Conservation (phyloP, 2,797 vertebrate genomes). For the Sebastolobus altivelis region DNA sequence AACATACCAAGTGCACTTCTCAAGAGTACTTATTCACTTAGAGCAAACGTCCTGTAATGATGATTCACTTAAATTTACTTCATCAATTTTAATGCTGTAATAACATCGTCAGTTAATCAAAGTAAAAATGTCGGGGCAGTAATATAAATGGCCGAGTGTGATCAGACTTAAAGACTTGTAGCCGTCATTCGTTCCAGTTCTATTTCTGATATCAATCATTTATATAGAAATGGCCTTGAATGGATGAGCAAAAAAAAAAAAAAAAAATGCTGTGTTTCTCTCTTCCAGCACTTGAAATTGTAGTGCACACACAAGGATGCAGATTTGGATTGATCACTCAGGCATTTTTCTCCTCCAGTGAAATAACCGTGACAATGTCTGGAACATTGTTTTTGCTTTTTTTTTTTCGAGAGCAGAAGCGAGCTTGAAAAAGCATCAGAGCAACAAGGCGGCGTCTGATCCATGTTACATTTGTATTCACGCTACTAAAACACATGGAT, state of each 20-base stretch:
- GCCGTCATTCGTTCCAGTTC: constrained; percentile 48
- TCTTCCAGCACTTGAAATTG: constrained; percentile 30
- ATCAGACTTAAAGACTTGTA: constrained; percentile 64
- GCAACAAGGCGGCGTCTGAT: constrained; percentile 54
- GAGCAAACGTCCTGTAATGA: constrained; percentile 71
- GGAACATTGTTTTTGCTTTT: constrained; percentile 54
- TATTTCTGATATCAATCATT: constrained; percentile 58
- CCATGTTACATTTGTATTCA: constrained; percentile 59
- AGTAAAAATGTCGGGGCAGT: constrained; percentile 65
- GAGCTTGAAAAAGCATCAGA: constrained; percentile 49
- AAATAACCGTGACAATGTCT: constrained; percentile 54
- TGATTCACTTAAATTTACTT: constrained; percentile 77
- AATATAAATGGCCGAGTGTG: constrained; percentile 63
- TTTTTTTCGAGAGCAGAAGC: constrained; percentile 41
- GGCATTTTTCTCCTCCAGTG: constrained; percentile 34
- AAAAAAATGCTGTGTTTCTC: background rate
- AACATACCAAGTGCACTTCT: constrained; percentile 58
- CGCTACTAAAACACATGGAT: constrained; percentile 57
- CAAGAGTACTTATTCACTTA: constrained; percentile 72
- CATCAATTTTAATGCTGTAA: constrained; percentile 80
- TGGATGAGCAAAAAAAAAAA: constrained; percentile 7
- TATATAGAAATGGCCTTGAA: constrained; percentile 46
- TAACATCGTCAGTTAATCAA: constrained; percentile 76
- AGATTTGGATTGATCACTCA: constrained; percentile 53
- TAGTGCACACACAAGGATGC: constrained; percentile 23